Conservation (phyloP, 2,113 vertebrate species). For the Ammospiza caudacuta region DNA sequence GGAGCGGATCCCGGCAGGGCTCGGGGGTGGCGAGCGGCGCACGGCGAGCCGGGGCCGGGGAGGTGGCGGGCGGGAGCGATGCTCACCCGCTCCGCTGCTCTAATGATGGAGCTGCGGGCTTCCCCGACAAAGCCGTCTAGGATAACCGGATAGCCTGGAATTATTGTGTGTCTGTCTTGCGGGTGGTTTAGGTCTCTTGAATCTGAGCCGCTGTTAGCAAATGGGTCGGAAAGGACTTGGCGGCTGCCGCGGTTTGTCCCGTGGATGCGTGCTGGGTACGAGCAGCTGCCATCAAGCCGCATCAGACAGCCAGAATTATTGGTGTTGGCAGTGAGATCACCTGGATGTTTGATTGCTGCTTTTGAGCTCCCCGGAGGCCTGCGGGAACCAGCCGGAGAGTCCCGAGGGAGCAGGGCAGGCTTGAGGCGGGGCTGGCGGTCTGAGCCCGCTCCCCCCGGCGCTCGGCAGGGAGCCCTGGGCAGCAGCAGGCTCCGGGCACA, state of each 20-base stretch:
- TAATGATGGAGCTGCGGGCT: accelerated
- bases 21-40: not conserved
- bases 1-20: not conserved
- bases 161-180: not conserved
- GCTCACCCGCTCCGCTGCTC: not conserved
- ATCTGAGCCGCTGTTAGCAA: not conserved
- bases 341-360: not conserved
- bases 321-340: not conserved
- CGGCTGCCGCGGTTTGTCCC: not conserved
- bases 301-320: not conserved
- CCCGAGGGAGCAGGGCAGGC: not conserved
- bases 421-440: accelerated
- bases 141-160: not conserved
- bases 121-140: accelerated
- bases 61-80: too few relatives aligned
- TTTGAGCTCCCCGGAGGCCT: not conserved
- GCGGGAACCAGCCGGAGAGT: not conserved
- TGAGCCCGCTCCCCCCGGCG: not conserved
- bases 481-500: accelerated
- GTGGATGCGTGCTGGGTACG: accelerated
- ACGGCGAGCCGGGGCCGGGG: not conserved
- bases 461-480: not conserved
- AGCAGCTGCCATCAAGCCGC: not conserved
- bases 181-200: not conserved
- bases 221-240: not conserved